Conservation (phyloP, 2,113 vertebrate species). For the Psittacara wagleri region DNA sequence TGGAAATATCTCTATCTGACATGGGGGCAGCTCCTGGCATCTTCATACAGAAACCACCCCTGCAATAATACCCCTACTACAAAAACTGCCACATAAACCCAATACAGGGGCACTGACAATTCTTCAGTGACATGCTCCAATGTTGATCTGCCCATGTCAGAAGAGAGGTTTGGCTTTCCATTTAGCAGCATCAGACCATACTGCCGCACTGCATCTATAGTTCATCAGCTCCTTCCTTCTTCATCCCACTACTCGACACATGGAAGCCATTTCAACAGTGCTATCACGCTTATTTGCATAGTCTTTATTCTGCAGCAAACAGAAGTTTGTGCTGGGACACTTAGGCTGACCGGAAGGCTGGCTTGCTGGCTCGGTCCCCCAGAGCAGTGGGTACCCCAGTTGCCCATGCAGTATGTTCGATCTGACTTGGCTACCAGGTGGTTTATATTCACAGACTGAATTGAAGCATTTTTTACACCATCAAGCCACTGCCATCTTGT, state of each 20-base stretch:
- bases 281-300: neutral
- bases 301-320: neutral
- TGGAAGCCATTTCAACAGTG: neutral
- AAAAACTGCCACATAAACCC: fast-evolving
- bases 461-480: neutral
- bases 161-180: neutral
- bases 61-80: neutral
- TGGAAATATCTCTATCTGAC: neutral
- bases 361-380: neutral
- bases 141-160: neutral
- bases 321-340: neutral
- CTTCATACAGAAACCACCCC: neutral
- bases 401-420: neutral
- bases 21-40: neutral
- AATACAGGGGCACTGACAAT: neutral
- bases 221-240: neutral
- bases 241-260: fast-evolving
- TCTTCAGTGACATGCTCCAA: neutral
- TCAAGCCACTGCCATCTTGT: neutral
- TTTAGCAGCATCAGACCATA: neutral
- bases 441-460: neutral
- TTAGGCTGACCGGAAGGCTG: neutral
- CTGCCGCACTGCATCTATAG: neutral
- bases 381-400: neutral
- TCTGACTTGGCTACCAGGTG: neutral